Base-by-base conservation (phyloP, 2,888 invertebrate species). In the Stenchaetothrips biformis region DNA sequence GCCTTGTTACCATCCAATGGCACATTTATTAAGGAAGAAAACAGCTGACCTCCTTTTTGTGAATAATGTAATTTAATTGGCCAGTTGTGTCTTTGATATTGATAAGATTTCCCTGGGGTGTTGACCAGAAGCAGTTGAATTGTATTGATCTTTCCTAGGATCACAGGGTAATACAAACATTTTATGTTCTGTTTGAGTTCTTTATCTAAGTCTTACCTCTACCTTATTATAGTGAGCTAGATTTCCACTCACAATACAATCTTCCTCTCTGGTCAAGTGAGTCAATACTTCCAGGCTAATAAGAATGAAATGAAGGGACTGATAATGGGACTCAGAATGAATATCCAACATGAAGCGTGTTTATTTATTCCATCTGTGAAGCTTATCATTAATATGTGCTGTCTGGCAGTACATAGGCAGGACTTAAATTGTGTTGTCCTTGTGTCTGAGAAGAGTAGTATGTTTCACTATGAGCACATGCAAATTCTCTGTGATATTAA, bases 401-500 rank as follows among this genome's bases (percentile, higher is more conserved):
- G 59, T 59, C 18, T 18, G 18, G 9, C 59, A 59, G 59, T 18
- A 13, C 0, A 13, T 53, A 13, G 13, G 53, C 53, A 53, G 53
- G 18, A 18, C 16, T 18, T 53, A 13, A 53, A 53, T 37, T 37
- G 1, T 67, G 21, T 25, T 74, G 25, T 25, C 25, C 25, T 74
- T 21, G 25, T 25, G 25, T 74, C 25, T n/a, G 21, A 25, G 21
- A 74, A 74, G 67, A 59, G 6, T 74, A 25, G 25, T 74, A 25
- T 25, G 25, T 25, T 21, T 21, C 9, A 74, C 67, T 25, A 21
- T 25, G 11, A 25, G 25, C 67, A 74, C 25, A 74, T 74, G 67
- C 67, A 74, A 74, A 74, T 11, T 74, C 67, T 74, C 67, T 74
- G 67, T 74, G 67, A 74, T 74, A 74, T 74, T 74, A 74, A 74